These are phyloP conservation scores for Trypoxylus dichotomus DNA, from an alignment of 1,140 invertebrate genomes.

Conservation along the genomic window DNA sequence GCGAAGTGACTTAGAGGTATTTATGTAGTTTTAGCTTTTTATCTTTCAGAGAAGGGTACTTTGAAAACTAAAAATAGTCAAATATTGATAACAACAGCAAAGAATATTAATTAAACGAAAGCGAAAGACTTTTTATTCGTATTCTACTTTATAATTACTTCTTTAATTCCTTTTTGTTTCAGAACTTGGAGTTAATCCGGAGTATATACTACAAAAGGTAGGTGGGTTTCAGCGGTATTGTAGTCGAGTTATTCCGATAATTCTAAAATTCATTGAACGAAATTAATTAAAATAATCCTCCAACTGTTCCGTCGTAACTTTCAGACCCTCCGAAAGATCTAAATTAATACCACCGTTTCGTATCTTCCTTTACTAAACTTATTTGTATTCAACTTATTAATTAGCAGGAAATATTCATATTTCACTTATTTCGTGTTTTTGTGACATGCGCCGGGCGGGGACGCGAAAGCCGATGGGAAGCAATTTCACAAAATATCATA, in stretches of 20 bases:
- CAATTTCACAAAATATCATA: not conserved
- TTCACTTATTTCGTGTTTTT: not conserved
- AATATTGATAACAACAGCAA: not conserved
- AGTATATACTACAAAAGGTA: conserved; percentile 39
- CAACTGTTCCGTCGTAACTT: conserved; percentile 3
- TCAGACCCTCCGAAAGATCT: conserved; percentile 6
- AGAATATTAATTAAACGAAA: conserved; percentile 4
- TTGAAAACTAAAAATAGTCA: too few species aligned
- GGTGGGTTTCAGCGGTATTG: conserved; percentile 12
- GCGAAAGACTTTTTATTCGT: not conserved
- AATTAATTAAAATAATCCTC: conserved; percentile 24
- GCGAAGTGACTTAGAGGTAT: too few species aligned
- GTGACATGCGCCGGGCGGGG: not conserved
- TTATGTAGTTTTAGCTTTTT: too few species aligned
- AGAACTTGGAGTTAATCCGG: conserved; percentile 38
- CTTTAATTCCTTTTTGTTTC: conserved; percentile 31
- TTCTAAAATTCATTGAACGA: conserved; percentile 4
- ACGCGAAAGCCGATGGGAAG: not conserved
- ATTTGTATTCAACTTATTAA: conserved; percentile 19
- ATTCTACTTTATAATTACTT: not conserved
- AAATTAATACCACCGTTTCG: not conserved
- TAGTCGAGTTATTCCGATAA: conserved; percentile 24
- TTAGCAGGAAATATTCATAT: conserved; percentile 1
- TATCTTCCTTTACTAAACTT: not conserved
- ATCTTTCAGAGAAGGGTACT: too few species aligned